Evolutionary conservation across 2,113 vertebrate species (phyloP), one percentile per base, ranked within the genome.

Genomic region (Sclerurus mexicanus): DNA sequence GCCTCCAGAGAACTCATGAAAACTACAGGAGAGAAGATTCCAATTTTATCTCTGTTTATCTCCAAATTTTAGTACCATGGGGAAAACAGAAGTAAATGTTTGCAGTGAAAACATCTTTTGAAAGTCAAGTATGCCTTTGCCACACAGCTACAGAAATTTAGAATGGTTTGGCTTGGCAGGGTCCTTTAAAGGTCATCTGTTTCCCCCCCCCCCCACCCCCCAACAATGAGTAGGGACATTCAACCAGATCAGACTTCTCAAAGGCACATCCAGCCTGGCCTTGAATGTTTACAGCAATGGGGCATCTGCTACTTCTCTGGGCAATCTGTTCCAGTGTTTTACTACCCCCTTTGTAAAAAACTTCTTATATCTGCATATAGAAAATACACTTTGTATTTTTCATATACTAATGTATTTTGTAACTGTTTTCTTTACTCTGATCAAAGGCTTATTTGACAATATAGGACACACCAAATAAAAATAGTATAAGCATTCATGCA

Each of bases 121-220:
- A 27, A 82, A 75, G 6, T 40, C 23, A 85, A 42, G 3, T n/a
- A 12, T n/a, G 15, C 3, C 9, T 91, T 84, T 80, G 25, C 11
- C 23, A 60, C 14, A 69, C 6, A 22, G 33, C n/a, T 64, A 31
- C 6, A 17, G 39, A 76, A 55, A n/a, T 22, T 30, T 11, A 22
- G 53, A 69, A 35, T 40, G 5, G 5, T 28, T 62, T 53, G 55
- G 21, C 17, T 31, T 83, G 47, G 53, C 40, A 31, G 13, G 5
- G 4, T 62, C 11, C n/a, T 62, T 68, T 47, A 62, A 47, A 75
- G 6, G 30, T 8, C 13, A 31, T 3, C 6, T 30, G 6, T 27
- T 39, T 25, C n/a, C 22, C 11, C 24, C 2, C 1, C 4, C 13
- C 4, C 16, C 25, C n/a, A n/a, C n/a, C n/a, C n/a, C n/a, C n/a